phyloP scores from a whole-genome alignment of 2,797 vertebrate genomes.

The Lophotriccus pileatus region DNA sequence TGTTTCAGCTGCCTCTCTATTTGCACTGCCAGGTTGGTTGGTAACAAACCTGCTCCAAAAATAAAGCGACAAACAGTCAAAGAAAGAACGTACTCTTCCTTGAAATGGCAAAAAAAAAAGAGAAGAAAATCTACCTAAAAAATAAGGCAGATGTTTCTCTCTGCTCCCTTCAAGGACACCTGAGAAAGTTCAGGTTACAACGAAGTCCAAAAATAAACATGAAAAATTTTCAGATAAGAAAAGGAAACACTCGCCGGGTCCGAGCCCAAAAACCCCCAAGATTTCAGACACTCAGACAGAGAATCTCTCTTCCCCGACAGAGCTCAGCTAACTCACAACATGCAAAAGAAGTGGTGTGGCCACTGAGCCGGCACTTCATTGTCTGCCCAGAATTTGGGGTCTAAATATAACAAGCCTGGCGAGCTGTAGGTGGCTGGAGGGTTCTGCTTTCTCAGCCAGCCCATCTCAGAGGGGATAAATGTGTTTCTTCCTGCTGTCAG shows the following conservation, averaged over 20 bases:
- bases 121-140: neutral
- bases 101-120: neutral
- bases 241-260: neutral
- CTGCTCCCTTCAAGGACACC: neutral
- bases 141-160: neutral
- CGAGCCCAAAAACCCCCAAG: neutral
- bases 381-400: constrained; percentile 21
- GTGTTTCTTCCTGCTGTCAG: neutral
- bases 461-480: neutral
- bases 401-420: neutral
- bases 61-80: constrained; percentile 49
- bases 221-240: constrained; percentile 16
- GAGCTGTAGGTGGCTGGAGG: neutral
- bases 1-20: constrained; percentile 30
- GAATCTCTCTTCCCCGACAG: neutral
- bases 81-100: constrained; percentile 51
- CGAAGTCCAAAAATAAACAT: neutral
- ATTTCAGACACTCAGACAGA: neutral
- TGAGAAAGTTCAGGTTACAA: constrained; percentile 31
- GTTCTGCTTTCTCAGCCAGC: neutral
- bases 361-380: neutral
- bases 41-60: constrained; percentile 61
- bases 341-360: neutral
- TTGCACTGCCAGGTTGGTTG: constrained; percentile 36
- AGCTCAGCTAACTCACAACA: neutral